Base-by-base conservation (phyloP, 2,113 vertebrate genomes). In the Xiphophorus maculatus region DNA sequence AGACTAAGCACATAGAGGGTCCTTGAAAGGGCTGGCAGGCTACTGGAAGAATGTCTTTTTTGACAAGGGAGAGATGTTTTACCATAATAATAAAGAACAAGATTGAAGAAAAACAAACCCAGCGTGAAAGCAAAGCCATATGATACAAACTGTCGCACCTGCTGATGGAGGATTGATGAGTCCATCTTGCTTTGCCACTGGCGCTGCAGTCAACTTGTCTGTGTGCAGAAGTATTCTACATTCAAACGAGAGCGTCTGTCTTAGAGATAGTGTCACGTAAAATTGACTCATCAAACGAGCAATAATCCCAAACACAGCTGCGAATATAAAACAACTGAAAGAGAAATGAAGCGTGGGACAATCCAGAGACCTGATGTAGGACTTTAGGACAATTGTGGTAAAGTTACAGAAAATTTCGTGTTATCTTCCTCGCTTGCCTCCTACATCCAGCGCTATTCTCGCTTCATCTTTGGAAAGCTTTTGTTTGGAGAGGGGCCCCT, bases 401-500 rank as follows among this genome's bases (percentile, higher is more conserved):
- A 37, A 37, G 35, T 11, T 37, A 37, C 10, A 37, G 35, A 37
- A 37, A 37, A 12, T 60, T 60, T 58, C 3, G 25, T 0, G n/a
- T 48, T 6, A 22, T 69, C 48, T 58, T 51, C 22, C 6, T 13
- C n/a, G 35, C 51, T 11, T 17, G 3, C 54, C 69, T 61, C 54
- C n/a, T 40, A n/a, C 54, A 40, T 28, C 51, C 12, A 19, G 25
- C 2, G 54, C 51, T 37, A 13, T 69, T 68, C 51, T 63, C 70
- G 66, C 66, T 73, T 1, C 76, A 65, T 82, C 71, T 83, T 75
- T 63, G 28, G 68, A 84, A 73, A 69, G 73, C 81, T 61, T 69
- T 64, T 44, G 25, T 84, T 83, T 88, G 72, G 87, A 82, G 75
- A 83, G 81, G 68, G 22, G 51, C 35, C 10, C 64, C 75, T 65